These are phyloP conservation scores for Corapipo altera DNA, from an alignment of 2,113 vertebrate genomes.

Conservation along the genomic window DNA sequence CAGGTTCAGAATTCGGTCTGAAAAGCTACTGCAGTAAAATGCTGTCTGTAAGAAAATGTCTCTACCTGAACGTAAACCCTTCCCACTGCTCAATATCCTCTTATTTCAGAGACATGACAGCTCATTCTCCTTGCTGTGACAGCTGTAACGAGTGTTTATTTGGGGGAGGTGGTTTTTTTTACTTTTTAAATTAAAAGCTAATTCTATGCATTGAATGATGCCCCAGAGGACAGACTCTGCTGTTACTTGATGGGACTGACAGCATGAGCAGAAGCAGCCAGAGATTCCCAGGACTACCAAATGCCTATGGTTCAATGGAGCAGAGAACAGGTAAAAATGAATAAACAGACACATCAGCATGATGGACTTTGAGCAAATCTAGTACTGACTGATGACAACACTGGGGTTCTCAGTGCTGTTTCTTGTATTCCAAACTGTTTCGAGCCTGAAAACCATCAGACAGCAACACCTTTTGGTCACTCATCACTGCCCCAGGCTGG, in stretches of 20 bases:
- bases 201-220: background rate
- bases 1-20: background rate
- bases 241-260: conserved; percentile 17
- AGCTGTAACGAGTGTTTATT: background rate
- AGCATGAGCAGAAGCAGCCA: background rate
- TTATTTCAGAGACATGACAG: background rate
- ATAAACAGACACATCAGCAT: background rate
- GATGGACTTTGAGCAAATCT: background rate
- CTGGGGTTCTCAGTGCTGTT: background rate
- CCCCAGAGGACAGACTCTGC: background rate
- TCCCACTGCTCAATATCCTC: background rate
- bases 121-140: conserved; percentile 1
- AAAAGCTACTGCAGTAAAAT: background rate
- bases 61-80: background rate
- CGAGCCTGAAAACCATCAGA: background rate
- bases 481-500: background rate
- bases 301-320: background rate
- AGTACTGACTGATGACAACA: background rate
- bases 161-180: background rate
- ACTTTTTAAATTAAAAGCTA: conserved; percentile 26
- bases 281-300: background rate
- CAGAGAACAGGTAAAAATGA: background rate
- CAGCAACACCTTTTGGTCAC: background rate
- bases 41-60: background rate
- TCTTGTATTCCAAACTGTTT: background rate